A percentile compares a stretch with the other conserved stretches of the same genome.
These are phyloP conservation scores for Caenorhabditis afra DNA, from an alignment of 2,888 invertebrate species.

Conservation along the genomic window DNA sequence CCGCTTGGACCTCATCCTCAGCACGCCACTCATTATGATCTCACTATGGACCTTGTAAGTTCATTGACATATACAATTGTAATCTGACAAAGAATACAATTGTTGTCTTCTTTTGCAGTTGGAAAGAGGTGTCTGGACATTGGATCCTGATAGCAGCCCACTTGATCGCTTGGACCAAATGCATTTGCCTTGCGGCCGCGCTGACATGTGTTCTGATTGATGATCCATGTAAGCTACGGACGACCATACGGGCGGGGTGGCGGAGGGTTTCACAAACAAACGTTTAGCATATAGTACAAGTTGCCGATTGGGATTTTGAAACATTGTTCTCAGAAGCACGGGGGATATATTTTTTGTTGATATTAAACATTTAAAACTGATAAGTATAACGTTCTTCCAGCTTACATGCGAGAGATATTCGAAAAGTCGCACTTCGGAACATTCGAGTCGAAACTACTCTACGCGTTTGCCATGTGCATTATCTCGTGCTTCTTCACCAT, in stretches of 20 bases:
- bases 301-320: too few species aligned
- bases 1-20: slow-evolving; percentile 23
- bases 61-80: too few species aligned
- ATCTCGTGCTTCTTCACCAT: background rate
- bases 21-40: slow-evolving; percentile 30
- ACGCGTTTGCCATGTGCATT: slow-evolving; percentile 22
- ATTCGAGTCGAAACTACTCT: slow-evolving; percentile 42
- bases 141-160: slow-evolving; percentile 7
- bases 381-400: background rate
- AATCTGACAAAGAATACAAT: background rate
- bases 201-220: slow-evolving; percentile 30
- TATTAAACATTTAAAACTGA: too few species aligned
- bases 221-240: slow-evolving; percentile 31
- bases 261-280: background rate
- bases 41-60: slow-evolving; percentile 35
- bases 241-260: background rate
- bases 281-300: background rate
- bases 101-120: slow-evolving; percentile 17
- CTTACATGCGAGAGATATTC: slow-evolving; percentile 33
- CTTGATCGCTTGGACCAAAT: slow-evolving; percentile 23
- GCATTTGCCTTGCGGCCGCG: slow-evolving; percentile 18
- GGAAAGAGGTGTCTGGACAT: slow-evolving; percentile 6
- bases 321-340: too few species aligned
- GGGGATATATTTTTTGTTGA: too few species aligned
- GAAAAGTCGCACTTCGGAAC: slow-evolving; percentile 37